A percentile compares a stretch with the other conserved stretches of the same genome.
Evolutionary conservation across 2,888 invertebrate genomes (phyloP).

Genomic region (Protodeltote pygarga): DNA sequence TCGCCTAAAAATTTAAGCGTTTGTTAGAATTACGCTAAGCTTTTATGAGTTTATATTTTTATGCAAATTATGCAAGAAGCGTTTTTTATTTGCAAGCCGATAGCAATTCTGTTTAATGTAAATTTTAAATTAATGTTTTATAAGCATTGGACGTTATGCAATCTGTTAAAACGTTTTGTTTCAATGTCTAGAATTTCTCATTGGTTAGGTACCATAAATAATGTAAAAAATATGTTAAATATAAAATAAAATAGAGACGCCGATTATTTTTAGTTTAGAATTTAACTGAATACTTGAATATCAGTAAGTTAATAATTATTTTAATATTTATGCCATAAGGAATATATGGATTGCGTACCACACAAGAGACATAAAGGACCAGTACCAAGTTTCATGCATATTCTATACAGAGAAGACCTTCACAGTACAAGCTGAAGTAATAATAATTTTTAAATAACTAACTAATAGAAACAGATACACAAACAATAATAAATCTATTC

Average conservation of each 20-base stretch:
- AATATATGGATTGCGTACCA: not conserved
- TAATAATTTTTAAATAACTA: too few species aligned
- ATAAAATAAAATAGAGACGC: too few species aligned
- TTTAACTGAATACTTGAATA: too few species aligned
- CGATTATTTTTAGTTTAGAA: too few species aligned
- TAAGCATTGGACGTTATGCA: conserved; percentile 6
- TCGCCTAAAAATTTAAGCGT: conserved; percentile 69
- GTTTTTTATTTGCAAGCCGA: conserved; percentile 20
- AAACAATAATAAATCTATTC: too few species aligned
- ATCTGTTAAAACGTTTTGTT: conserved; percentile 7
- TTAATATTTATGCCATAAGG: too few species aligned
- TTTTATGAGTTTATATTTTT: not conserved
- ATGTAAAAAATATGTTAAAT: not conserved
- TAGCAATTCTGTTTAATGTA: conserved; percentile 28
- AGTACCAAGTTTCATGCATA: not conserved
- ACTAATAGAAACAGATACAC: too few species aligned
- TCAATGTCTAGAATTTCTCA: too few species aligned
- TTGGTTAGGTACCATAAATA: too few species aligned
- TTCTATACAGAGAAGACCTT: too few species aligned
- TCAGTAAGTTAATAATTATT: too few species aligned
- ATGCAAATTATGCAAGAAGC: conserved; percentile 12
- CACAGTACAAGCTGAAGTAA: too few species aligned
- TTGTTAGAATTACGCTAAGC: conserved; percentile 43
- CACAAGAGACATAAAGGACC: not conserved
- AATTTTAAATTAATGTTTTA: not conserved